Evolutionary conservation across 2,888 invertebrate genomes (phyloP).

Genomic region (Chaetogeoica ovagalla): DNA sequence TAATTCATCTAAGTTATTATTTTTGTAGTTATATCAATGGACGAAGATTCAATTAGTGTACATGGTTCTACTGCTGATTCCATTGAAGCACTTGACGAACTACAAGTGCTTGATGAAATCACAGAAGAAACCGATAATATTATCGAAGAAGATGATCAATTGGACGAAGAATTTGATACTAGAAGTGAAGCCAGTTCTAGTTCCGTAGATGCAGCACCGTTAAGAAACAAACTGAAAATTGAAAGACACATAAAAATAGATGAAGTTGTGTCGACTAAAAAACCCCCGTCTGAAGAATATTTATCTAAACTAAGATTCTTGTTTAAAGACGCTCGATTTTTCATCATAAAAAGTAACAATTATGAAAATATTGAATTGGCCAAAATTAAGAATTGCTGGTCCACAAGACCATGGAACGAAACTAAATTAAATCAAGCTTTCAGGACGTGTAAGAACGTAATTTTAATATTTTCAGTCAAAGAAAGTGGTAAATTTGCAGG

Average conservation of each 20-base stretch:
- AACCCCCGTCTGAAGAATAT: slow-evolving; percentile 73
- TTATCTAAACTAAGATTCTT: slow-evolving; percentile 89
- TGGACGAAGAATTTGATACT: slow-evolving; percentile 68
- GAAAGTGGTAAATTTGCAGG: slow-evolving; percentile 96
- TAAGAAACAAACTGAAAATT: slow-evolving; percentile 63
- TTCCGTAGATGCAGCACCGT: slow-evolving; percentile 69
- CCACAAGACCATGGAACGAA: slow-evolving; percentile 95
- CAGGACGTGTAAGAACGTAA: slow-evolving; percentile 88
- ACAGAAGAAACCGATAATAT: slow-evolving; percentile 44
- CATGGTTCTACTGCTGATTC: slow-evolving; percentile 49
- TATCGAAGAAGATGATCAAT: slow-evolving; percentile 40
- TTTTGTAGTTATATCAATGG: slow-evolving; percentile 39
- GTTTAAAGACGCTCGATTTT: slow-evolving; percentile 90
- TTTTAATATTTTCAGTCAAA: slow-evolving; percentile 95
- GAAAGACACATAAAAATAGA: slow-evolving; percentile 61
- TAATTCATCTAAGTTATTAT: not conserved
- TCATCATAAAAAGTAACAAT: slow-evolving; percentile 97
- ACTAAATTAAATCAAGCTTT: slow-evolving; percentile 93
- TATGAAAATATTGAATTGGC: slow-evolving; percentile 93
- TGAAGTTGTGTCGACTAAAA: slow-evolving; percentile 60
- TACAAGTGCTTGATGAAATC: slow-evolving; percentile 50
- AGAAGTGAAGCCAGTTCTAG: slow-evolving; percentile 87
- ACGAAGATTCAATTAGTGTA: slow-evolving; percentile 50
- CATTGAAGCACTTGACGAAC: slow-evolving; percentile 43
- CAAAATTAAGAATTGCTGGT: slow-evolving; percentile 96